phyloP scores from a whole-genome alignment of 2,888 invertebrate species.

The Hirtodrosophila alboralis region DNA sequence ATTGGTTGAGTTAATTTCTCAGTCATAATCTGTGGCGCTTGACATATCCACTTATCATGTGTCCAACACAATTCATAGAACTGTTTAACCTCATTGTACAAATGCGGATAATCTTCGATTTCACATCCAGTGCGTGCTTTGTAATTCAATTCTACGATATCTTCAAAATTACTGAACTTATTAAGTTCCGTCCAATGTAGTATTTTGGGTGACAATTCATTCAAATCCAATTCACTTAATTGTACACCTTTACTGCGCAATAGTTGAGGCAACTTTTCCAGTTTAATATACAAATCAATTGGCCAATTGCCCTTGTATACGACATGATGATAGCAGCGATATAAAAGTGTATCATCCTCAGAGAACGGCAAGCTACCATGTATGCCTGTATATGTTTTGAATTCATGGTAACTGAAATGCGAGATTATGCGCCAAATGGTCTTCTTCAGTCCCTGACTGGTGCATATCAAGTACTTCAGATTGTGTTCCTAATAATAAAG shows the following conservation, averaged over 20 bases:
- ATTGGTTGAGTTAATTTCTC: neutral
- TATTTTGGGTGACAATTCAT: conserved; percentile 58
- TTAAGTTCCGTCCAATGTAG: conserved; percentile 47
- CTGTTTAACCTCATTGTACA: conserved; percentile 23
- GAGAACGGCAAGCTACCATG: conserved; percentile 27
- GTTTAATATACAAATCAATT: conserved; percentile 36
- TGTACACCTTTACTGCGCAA: conserved; percentile 50
- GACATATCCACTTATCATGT: conserved; percentile 46
- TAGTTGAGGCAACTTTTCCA: conserved; percentile 30
- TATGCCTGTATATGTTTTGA: conserved; percentile 47
- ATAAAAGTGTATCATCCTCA: conserved; percentile 9
- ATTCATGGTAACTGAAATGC: conserved; percentile 39
- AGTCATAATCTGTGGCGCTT: conserved; percentile 39
- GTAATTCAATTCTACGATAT: conserved; percentile 37
- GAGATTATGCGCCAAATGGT: conserved; percentile 54
- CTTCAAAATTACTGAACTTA: conserved; percentile 40
- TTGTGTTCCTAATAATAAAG: conserved; percentile 45
- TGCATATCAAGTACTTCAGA: conserved; percentile 43
- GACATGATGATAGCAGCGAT: conserved; percentile 33
- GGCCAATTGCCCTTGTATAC: conserved; percentile 57
- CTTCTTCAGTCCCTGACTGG: conserved; percentile 33
- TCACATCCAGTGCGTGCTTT: conserved; percentile 12
- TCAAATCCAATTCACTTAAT: conserved; percentile 28
- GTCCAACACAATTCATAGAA: conserved; percentile 57
- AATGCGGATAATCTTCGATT: conserved; percentile 1